Percentiles rank a stretch among this genome's conserved stretches.
These are phyloP conservation scores for Napeogenes inachia DNA, from an alignment of 2,888 invertebrate species.

Conservation along the genomic window DNA sequence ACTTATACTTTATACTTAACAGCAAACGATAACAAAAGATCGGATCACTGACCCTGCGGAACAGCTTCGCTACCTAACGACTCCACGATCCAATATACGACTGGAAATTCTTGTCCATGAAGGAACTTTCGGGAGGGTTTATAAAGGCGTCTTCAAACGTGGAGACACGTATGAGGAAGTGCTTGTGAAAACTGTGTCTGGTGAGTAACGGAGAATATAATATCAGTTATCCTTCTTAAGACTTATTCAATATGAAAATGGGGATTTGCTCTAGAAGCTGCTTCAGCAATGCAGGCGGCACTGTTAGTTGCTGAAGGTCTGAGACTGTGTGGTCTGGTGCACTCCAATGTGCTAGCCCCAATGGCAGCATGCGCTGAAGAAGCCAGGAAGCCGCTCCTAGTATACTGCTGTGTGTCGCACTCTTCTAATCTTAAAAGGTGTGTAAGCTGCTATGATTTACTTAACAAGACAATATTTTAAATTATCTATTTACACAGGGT, in stretches of 20 bases:
- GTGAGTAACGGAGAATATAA: slow-evolving; percentile 56
- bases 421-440: slow-evolving; percentile 84
- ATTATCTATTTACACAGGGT: too few species aligned
- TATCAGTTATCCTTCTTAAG: slow-evolving; percentile 4
- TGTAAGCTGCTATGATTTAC: slow-evolving; percentile 7
- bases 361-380: slow-evolving; percentile 81
- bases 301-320: slow-evolving; percentile 85
- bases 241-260: background rate
- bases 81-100: slow-evolving; percentile 78
- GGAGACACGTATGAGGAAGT: slow-evolving; percentile 84
- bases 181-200: slow-evolving; percentile 90
- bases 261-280: slow-evolving; percentile 75
- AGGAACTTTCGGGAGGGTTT: slow-evolving; percentile 93
- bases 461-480: too few species aligned
- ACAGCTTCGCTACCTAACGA: slow-evolving; percentile 78
- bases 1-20: slow-evolving; percentile 16
- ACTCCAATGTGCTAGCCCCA: slow-evolving; percentile 83
- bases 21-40: slow-evolving; percentile 68
- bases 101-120: slow-evolving; percentile 81
- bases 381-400: slow-evolving; percentile 79
- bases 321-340: slow-evolving; percentile 83
- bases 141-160: slow-evolving; percentile 83
- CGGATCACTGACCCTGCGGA: slow-evolving; percentile 77
- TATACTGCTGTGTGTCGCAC: slow-evolving; percentile 83
- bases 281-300: slow-evolving; percentile 84